These are phyloP conservation scores for Scrobipalpa costella DNA, from an alignment of 2,888 invertebrate genomes.

Conservation along the genomic window DNA sequence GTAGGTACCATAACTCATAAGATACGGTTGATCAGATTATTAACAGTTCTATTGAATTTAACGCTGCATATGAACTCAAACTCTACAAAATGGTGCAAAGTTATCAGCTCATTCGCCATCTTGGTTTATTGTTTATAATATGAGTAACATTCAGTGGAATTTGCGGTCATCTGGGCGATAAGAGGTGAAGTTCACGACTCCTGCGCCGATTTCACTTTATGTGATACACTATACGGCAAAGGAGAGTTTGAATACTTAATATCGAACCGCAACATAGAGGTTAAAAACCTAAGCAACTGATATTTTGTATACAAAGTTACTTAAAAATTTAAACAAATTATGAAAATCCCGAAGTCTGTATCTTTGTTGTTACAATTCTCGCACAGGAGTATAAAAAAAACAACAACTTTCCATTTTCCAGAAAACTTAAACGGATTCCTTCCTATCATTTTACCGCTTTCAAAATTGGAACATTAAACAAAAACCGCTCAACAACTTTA, in stretches of 20 bases:
- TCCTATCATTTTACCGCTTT: background rate
- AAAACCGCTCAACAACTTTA: background rate
- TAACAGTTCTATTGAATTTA: background rate
- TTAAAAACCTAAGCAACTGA: too few species aligned
- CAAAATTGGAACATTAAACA: background rate
- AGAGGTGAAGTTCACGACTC: constrained; percentile 43
- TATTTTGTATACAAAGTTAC: background rate
- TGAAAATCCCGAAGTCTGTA: too few species aligned
- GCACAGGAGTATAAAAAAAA: too few species aligned
- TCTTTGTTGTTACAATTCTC: too few species aligned
- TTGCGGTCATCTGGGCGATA: constrained; percentile 31
- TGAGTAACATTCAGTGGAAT: constrained; percentile 28
- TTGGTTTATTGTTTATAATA: constrained; percentile 21
- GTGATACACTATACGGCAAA: background rate
- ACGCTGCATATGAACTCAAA: constrained; percentile 1
- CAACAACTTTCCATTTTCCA: too few species aligned
- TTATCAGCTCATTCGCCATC: too few species aligned
- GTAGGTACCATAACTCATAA: too few species aligned
- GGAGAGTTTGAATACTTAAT: background rate
- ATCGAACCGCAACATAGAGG: too few species aligned
- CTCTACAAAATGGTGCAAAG: too few species aligned
- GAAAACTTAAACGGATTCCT: too few species aligned
- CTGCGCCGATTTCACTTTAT: background rate
- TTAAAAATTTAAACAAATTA: too few species aligned
- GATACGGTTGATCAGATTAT: too few species aligned